Base-by-base conservation (phyloP, 1,140 invertebrate species). In the Magallana ariakensis region DNA sequence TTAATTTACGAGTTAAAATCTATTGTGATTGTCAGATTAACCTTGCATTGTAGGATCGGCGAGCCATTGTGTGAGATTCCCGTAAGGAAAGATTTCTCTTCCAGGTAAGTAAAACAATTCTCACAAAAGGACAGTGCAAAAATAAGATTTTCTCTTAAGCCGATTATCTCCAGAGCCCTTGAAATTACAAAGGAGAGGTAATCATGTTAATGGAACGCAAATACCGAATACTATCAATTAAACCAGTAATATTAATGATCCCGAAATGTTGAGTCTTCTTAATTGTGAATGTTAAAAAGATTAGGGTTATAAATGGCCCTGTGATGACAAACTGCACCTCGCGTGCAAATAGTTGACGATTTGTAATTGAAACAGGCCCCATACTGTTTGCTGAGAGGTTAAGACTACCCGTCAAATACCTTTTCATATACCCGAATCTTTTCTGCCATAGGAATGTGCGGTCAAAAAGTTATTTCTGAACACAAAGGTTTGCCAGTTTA, bases 1-100 rank as follows among this genome's bases (percentile, higher is more conserved):
- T 75, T 75, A 75, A 75, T 75, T 75, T 75, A 26, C 66, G 66
- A 75, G 66, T 75, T 75, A 75, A 75, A 75, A 11, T 75, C 66
- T 26, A 75, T 75, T 75, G 66, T 75, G 66, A 33, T 75, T 75
- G 66, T 19, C 22, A 75, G 22, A 75, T 75, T 75, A 75, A 75
- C 66, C 66, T 26, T 26, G 22, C 13, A 75, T 33, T 26, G 19
- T 26, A 26, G 26, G 22, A 75, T 9, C 66, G 66, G 66, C 11
- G 33, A 75, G 11, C 19, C 22, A 3, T 75, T 19, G 9, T 13
- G 19, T 26, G 22, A 75, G 66, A 75, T 75, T 75, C 33, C 66
- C 22, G 13, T 26, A 75, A 75, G 15, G 66, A 26, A 75, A 19
- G 33, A 26, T 26, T 75, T 75, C 33, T 26, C 13, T 75, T 75